Percentiles rank a stretch among this genome's conserved stretches.
Evolutionary conservation across 2,888 invertebrate genomes (phyloP).

Genomic region (Limenitis camilla): DNA sequence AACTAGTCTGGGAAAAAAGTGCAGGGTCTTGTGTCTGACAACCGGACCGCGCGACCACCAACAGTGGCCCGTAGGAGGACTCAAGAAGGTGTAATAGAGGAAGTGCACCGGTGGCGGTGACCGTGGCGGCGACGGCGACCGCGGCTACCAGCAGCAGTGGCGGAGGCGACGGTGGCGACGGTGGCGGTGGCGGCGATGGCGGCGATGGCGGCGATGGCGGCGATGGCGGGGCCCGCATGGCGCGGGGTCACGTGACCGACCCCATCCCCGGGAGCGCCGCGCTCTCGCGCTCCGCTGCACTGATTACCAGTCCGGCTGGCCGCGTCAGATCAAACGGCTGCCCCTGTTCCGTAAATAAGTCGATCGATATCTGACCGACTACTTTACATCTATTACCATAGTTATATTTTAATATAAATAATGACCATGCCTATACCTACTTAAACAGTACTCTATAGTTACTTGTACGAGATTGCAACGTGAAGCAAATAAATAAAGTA

Average conservation of each 20-base stretch:
- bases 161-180: constrained; percentile 30
- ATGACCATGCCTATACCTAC: no score
- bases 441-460: no score
- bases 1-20: constrained; percentile 24
- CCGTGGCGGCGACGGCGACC: constrained; percentile 30
- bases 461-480: no score
- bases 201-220: constrained; percentile 32
- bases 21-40: constrained; percentile 34
- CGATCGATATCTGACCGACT: constrained; percentile 24
- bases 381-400: background rate
- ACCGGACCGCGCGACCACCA: constrained; percentile 42
- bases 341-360: constrained; percentile 30
- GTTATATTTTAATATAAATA: background rate
- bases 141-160: constrained; percentile 28
- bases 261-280: constrained; percentile 15
- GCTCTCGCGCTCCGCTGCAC: constrained; percentile 32
- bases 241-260: constrained; percentile 33
- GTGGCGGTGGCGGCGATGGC: constrained; percentile 33
- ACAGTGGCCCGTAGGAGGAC: constrained; percentile 23
- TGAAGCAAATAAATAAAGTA: no score
- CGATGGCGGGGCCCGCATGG: constrained; percentile 42
- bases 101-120: constrained; percentile 32
- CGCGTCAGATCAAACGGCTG: constrained; percentile 37
- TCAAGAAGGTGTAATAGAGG: no score
- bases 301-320: constrained; percentile 20